Percentiles rank a stretch among this genome's conserved stretches.
phyloP scores from a whole-genome alignment of 1,140 invertebrate genomes.

The Stratiolaelaps scimitus region DNA sequence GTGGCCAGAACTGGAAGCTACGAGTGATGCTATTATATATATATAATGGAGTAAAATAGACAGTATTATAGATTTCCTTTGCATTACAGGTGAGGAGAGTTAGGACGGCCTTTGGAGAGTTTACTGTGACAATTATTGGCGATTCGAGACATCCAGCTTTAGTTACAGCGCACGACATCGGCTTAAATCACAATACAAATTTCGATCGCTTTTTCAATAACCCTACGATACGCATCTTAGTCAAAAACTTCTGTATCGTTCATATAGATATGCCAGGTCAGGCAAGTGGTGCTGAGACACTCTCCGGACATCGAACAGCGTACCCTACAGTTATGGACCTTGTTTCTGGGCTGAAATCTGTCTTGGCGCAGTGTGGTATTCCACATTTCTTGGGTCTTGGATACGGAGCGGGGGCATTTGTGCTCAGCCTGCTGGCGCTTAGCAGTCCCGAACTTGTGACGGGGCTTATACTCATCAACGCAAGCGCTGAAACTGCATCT shows the following conservation, averaged over 20 bases:
- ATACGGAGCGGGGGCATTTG: slow-evolving; percentile 20
- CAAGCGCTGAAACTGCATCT: background rate
- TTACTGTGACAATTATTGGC: background rate
- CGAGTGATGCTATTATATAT: too few species aligned
- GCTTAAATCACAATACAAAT: background rate
- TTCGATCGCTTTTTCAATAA: slow-evolving; percentile 8
- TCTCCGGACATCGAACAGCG: background rate
- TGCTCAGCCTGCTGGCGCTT: slow-evolving; percentile 2
- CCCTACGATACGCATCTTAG: background rate
- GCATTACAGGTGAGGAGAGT: background rate
- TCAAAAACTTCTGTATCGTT: slow-evolving; percentile 1
- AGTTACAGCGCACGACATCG: slow-evolving; percentile 2
- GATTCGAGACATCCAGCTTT: background rate
- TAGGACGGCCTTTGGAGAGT: slow-evolving; percentile 4
- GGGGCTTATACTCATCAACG: slow-evolving; percentile 5
- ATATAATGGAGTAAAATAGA: too few species aligned
- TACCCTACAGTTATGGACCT: background rate
- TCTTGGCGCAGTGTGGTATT: background rate
- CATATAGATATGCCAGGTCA: slow-evolving; percentile 20
- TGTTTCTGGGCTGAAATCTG: background rate
- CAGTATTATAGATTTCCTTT: too few species aligned
- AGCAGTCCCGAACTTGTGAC: background rate
- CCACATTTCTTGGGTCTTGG: background rate
- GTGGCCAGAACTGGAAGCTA: too few species aligned
- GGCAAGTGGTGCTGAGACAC: background rate